Base-by-base conservation (phyloP, 2,888 invertebrate genomes). In the Calephelis perditalis region DNA sequence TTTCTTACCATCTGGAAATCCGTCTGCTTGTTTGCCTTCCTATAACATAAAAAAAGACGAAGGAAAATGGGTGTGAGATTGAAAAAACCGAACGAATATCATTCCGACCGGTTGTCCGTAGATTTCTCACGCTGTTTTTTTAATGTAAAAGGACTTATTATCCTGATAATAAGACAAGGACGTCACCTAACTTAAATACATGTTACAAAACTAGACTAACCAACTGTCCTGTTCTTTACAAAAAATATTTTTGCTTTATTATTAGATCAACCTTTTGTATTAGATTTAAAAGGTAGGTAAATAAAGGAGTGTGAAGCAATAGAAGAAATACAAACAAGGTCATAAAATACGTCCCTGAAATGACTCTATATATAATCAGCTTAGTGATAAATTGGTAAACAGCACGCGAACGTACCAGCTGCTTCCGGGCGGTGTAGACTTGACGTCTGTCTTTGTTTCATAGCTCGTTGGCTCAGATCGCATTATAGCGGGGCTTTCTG, bases 381-480 rank as follows among this genome's bases (percentile, higher is more conserved):
- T 89, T 88, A 86, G 88, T 88, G 86, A 89, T 88, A 89, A 89
- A 90, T 90, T 89, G 88, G 87, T 84, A 88, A 89, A 89, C 81
- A 88, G 78, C 89, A 90, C 89, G 88, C 88, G 79, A 88, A 75
- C 82, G 81, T 81, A 87, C 77, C 88, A 88, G 87, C 87, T 88
- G 87, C 77, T 86, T 87, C 88, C 86, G 81, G 73, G 67, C 65
- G 63, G 65, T 60, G 60, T 60, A 55, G 65, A 63, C 68, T 63
- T 65, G 65, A 65, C 65, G 68, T 68, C 68, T 71, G 68, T 66
- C 67, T 69, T 37, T 56, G 60, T 56, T 55, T 69, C 63, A 62
- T 68, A 65, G 67, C 47, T 57, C 52, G 59, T 60, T 47, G 54
- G 46, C 55, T 46, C 55, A 26, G 37, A 56, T 46, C 62, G 63